Percentiles rank a stretch among this genome's conserved stretches.
Evolutionary conservation across 2,888 invertebrate species (phyloP).

Genomic region (Andrena minutula): DNA sequence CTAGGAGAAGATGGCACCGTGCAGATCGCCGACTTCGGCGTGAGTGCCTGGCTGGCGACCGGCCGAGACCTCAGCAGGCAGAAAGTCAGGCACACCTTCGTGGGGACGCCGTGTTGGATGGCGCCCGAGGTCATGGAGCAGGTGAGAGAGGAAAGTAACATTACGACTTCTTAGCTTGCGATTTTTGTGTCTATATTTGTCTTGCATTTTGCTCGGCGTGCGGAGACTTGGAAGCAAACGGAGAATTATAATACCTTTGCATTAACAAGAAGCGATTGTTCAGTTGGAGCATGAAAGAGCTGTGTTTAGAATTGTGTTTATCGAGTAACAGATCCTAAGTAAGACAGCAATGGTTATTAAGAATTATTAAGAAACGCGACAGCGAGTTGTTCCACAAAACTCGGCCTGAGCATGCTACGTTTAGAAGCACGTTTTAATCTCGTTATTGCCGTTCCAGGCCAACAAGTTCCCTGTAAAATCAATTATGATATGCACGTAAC

Average conservation of each 20-base stretch:
- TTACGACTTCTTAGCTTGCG: constrained; percentile 84
- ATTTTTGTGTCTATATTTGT: constrained; percentile 74
- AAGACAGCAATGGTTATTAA: not conserved
- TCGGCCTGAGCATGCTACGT: constrained; percentile 49
- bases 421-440: constrained; percentile 55
- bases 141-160: constrained; percentile 87
- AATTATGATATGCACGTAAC: constrained; percentile 72
- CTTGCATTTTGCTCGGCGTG: constrained; percentile 46
- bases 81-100: constrained; percentile 98
- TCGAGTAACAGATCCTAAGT: not conserved
- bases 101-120: constrained; percentile 99
- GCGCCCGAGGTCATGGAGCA: constrained; percentile 99
- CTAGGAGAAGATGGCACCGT: constrained; percentile 98
- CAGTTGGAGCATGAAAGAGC: constrained; percentile 13
- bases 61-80: constrained; percentile 97
- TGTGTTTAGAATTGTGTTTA: not conserved
- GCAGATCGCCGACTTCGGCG: constrained; percentile 99
- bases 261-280: not conserved
- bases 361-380: not conserved
- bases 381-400: not conserved
- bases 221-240: not conserved
- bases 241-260: not conserved
- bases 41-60: constrained; percentile 98
- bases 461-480: constrained; percentile 47
- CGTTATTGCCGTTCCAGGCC: constrained; percentile 31